A percentile compares a stretch with the other conserved stretches of the same genome.
phyloP scores from a whole-genome alignment of 2,113 vertebrate species.

The Pluvialis apricaria region DNA sequence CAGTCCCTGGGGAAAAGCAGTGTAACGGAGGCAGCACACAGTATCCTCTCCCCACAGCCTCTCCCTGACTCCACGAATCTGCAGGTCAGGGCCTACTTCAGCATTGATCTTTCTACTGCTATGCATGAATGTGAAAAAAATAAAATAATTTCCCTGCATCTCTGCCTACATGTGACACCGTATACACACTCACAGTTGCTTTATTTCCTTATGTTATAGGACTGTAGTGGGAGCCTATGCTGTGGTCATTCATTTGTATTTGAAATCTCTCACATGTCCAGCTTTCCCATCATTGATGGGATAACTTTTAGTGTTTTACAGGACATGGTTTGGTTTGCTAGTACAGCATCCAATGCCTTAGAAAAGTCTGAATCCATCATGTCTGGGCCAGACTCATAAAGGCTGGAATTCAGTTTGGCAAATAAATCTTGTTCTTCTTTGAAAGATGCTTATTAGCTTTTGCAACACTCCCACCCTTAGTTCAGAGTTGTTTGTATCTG shows the following conservation, averaged over 20 bases:
- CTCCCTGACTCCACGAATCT: not conserved
- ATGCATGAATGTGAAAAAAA: rapidly evolving
- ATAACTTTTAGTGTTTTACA: not conserved
- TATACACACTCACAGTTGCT: not conserved
- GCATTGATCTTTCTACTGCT: not conserved
- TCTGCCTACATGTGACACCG: not conserved
- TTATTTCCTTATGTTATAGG: not conserved
- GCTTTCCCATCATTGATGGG: not conserved
- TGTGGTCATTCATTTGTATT: not conserved
- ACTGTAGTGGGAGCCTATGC: not conserved
- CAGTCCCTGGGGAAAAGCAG: not conserved
- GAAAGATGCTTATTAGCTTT: not conserved
- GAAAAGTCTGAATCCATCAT: not conserved
- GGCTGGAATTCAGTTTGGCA: not conserved
- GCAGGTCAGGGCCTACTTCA: not conserved
- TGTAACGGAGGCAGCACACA: not conserved
- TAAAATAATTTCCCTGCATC: not conserved
- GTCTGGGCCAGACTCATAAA: not conserved
- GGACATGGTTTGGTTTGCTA: not conserved
- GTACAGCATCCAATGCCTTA: not conserved
- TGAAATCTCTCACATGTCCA: not conserved
- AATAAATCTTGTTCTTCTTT: not conserved
- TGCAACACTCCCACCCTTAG: not conserved
- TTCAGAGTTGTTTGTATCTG: not conserved
- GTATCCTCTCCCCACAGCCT: not conserved